Percentiles rank a stretch among this genome's conserved stretches.
Conservation (phyloP, 2,888 invertebrate genomes). For the Sclerodermus sp. region DNA sequence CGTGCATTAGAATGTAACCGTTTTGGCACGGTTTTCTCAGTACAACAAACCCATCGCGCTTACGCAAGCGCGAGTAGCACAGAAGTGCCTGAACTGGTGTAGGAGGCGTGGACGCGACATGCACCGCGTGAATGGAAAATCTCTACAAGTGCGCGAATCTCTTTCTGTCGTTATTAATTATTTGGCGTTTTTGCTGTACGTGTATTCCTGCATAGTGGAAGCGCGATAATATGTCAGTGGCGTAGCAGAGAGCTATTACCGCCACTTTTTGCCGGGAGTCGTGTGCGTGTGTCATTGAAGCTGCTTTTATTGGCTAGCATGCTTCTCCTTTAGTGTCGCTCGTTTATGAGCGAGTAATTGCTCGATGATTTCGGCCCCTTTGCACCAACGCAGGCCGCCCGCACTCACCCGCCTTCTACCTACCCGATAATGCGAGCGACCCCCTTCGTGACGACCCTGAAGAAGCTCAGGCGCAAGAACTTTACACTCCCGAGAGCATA, state of each 20-base stretch:
- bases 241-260: too few species aligned
- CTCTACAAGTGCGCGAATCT: too few species aligned
- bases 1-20: not conserved
- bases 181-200: too few species aligned
- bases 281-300: slow-evolving; percentile 38
- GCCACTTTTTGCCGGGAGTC: slow-evolving; percentile 28
- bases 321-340: slow-evolving; percentile 33
- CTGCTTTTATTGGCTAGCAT: slow-evolving; percentile 38
- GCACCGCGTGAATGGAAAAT: too few species aligned
- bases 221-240: too few species aligned
- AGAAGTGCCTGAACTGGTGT: too few species aligned
- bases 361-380: slow-evolving; percentile 37
- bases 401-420: not conserved
- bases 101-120: too few species aligned
- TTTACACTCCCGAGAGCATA: slow-evolving; percentile 9
- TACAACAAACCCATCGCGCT: slow-evolving; percentile 3
- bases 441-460: not conserved
- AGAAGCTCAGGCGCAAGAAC: too few species aligned
- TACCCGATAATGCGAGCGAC: not conserved
- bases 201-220: too few species aligned
- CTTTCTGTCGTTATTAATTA: too few species aligned
- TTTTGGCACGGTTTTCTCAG: not conserved
- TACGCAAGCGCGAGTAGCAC: not conserved
- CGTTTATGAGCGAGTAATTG: slow-evolving; percentile 49
- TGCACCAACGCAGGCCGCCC: not conserved